phyloP scores from a whole-genome alignment of 2,797 vertebrate species.

The Argya squamiceps region DNA sequence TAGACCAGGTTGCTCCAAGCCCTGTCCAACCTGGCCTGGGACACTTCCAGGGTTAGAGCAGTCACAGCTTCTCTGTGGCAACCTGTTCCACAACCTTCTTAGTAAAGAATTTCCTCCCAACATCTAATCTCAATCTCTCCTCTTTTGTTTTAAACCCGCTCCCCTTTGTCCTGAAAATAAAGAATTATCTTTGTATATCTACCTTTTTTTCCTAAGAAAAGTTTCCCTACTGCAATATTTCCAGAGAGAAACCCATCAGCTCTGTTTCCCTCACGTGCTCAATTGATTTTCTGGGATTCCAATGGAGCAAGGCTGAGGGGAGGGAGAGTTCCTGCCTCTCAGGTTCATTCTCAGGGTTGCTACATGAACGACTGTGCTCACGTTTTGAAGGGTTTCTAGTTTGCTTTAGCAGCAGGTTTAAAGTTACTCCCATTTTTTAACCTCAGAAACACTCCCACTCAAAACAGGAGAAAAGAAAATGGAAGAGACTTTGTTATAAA shows the following conservation, averaged over 20 bases:
- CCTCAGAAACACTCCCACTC: not conserved
- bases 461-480: not conserved
- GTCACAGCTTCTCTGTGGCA: not conserved
- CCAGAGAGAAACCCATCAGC: not conserved
- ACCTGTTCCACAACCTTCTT: not conserved
- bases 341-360: not conserved
- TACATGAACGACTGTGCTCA: accelerated
- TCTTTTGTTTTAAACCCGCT: not conserved
- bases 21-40: accelerated
- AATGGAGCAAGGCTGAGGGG: not conserved
- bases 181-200: not conserved
- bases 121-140: not conserved
- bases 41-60: not conserved
- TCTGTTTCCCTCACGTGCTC: not conserved
- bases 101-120: not conserved
- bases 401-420: not conserved
- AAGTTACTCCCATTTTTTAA: not conserved
- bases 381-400: not conserved
- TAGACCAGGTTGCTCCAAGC: not conserved
- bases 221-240: not conserved
- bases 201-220: not conserved
- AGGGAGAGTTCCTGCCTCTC: not conserved
- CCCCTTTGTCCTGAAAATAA: not conserved
- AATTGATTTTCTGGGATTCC: not conserved
- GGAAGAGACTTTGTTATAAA: not conserved